These are phyloP conservation scores for Atethmia centrago DNA, from an alignment of 2,888 invertebrate genomes.

Conservation along the genomic window DNA sequence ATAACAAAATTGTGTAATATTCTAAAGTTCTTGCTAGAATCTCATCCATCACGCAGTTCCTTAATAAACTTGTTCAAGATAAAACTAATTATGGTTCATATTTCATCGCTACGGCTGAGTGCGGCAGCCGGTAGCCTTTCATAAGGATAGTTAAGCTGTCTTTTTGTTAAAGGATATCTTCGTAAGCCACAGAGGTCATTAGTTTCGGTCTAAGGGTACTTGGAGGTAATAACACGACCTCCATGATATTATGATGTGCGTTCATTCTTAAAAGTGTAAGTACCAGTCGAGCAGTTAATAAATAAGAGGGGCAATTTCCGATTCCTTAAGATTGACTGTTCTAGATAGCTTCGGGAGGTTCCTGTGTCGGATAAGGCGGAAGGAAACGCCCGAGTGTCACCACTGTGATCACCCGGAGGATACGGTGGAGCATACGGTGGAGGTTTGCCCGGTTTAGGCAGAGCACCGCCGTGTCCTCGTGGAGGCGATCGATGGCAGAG, in stretches of 20 bases:
- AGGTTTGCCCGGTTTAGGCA: no score
- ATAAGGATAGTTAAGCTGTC: constrained; percentile 24
- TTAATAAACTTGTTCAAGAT: constrained; percentile 26
- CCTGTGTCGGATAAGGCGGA: no score
- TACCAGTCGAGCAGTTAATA: not conserved
- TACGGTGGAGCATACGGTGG: no score
- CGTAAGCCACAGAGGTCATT: constrained; percentile 31
- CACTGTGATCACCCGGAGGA: no score
- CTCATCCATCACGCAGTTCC: constrained; percentile 34
- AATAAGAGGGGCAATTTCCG: not conserved
- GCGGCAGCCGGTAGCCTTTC: constrained; percentile 4
- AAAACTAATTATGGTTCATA: constrained; percentile 21
- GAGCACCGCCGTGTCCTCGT: no score
- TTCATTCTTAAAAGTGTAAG: not conserved
- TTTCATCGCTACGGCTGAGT: constrained; percentile 11
- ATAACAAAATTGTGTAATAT: constrained; percentile 15
- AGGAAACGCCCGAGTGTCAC: no score
- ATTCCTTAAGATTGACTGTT: not conserved
- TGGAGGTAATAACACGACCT: not conserved
- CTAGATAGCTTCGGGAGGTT: no score
- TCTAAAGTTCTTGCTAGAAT: constrained; percentile 4
- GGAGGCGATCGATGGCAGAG: no score
- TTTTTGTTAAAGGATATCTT: constrained; percentile 33
- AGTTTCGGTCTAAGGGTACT: not conserved
- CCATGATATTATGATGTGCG: not conserved